phyloP scores from a whole-genome alignment of 92 coral and sea anemone genomes.

The Phenganax marumi region DNA sequence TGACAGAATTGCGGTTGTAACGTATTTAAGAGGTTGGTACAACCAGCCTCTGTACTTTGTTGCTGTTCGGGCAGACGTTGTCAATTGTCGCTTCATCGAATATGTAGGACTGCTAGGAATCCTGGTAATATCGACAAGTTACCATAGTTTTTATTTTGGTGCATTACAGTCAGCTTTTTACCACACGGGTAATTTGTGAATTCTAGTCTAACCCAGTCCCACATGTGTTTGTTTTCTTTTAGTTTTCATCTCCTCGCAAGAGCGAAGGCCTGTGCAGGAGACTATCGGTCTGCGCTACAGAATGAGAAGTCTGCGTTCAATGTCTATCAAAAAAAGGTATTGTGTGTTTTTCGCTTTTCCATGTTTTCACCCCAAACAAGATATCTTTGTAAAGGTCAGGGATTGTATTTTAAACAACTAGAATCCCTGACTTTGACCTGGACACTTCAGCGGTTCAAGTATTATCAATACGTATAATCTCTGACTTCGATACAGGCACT shows the following conservation, averaged over 20 bases:
- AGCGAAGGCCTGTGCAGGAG: constrained; percentile 92
- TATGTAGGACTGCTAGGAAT: too few species aligned
- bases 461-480: too few species aligned
- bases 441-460: too few species aligned
- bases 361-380: background rate
- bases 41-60: too few species aligned
- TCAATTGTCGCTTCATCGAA: too few species aligned
- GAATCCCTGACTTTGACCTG: too few species aligned
- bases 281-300: constrained; percentile 86
- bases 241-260: constrained; percentile 91
- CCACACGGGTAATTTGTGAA: background rate
- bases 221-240: background rate
- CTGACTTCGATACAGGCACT: too few species aligned
- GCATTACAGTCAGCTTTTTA: background rate
- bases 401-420: too few species aligned
- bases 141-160: background rate
- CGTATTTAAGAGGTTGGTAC: too few species aligned
- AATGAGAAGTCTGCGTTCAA: constrained; percentile 88
- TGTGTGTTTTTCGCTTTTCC: background rate
- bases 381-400: background rate
- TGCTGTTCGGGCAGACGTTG: too few species aligned
- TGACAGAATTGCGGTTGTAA: too few species aligned
- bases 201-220: background rate
- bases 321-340: constrained; percentile 87
- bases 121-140: background rate